Conservation (phyloP, 2,888 invertebrate genomes). For the Autographa gamma region DNA sequence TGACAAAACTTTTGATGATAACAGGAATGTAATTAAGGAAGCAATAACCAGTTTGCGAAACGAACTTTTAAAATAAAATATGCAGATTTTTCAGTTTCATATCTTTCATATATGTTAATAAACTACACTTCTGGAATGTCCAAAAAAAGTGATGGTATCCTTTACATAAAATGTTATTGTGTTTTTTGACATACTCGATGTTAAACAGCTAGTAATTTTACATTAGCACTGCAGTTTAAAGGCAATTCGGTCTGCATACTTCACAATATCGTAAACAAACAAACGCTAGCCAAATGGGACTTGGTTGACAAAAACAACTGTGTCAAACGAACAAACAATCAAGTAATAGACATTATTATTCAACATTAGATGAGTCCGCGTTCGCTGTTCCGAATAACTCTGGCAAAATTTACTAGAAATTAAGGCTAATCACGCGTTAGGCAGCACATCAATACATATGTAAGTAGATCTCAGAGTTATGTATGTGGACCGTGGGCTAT, state of each 20-base stretch:
- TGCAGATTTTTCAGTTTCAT: no score
- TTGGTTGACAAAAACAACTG: slow-evolving; percentile 36
- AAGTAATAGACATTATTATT: slow-evolving; percentile 50
- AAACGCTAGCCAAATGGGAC: slow-evolving; percentile 16
- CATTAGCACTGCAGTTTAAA: no score
- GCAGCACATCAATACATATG: slow-evolving; percentile 6
- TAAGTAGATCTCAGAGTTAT: slow-evolving; percentile 15
- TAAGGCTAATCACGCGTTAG: slow-evolving; percentile 41
- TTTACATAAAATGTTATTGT: no score
- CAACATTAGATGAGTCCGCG: slow-evolving; percentile 28
- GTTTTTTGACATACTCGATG: no score
- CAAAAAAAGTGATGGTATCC: no score
- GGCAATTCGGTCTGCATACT: neutral
- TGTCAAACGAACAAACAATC: slow-evolving; percentile 35
- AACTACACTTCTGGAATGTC: no score
- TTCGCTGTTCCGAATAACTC: slow-evolving; percentile 35
- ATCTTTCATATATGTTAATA: no score
- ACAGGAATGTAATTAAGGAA: neutral
- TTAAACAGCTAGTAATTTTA: no score
- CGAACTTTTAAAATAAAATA: no score
- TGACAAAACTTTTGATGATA: neutral
- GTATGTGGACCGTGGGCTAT: slow-evolving; percentile 33
- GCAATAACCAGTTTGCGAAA: neutral
- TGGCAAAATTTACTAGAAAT: slow-evolving; percentile 12
- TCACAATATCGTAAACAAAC: neutral